Conservation (phyloP, 2,888 invertebrate genomes). For the Drosophila anomalata region DNA sequence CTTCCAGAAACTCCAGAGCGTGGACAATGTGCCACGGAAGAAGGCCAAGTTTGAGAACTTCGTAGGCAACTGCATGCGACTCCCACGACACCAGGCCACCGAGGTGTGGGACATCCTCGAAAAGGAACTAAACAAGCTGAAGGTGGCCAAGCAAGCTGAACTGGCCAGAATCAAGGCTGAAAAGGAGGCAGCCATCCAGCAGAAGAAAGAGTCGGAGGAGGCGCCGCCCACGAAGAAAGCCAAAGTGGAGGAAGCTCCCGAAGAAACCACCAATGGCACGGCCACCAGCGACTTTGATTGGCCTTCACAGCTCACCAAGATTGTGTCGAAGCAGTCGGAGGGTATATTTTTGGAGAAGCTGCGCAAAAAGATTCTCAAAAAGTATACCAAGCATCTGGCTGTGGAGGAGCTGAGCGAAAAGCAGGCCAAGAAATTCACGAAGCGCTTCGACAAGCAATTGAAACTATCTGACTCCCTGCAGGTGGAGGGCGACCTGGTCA, state of each 20-base stretch:
- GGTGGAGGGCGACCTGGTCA: conserved; percentile 87
- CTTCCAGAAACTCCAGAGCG: conserved; percentile 88
- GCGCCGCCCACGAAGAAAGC: conserved; percentile 55
- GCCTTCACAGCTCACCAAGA: conserved; percentile 55
- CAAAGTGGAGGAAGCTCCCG: conserved; percentile 41
- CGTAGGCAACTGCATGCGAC: conserved; percentile 87
- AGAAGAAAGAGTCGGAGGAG: conserved; percentile 30
- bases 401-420: conserved; percentile 83
- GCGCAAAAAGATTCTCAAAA: conserved; percentile 89
- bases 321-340: conserved; percentile 82
- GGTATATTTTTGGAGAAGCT: conserved; percentile 89
- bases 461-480: conserved; percentile 87
- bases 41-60: conserved; percentile 93
- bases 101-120: conserved; percentile 88
- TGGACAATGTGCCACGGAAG: conserved; percentile 94
- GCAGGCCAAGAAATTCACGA: conserved; percentile 87
- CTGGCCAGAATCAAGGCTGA: conserved; percentile 53
- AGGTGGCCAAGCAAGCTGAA: conserved; percentile 65
- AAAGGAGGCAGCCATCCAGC: conserved; percentile 15
- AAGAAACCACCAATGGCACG: conserved; percentile 16
- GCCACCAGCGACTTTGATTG: conserved; percentile 69
- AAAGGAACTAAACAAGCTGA: conserved; percentile 84
- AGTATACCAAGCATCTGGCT: conserved; percentile 84
- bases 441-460: conserved; percentile 90
- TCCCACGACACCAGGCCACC: conserved; percentile 87